Percentiles rank a stretch among this genome's conserved stretches.
These are phyloP conservation scores for Psophia crepitans DNA, from an alignment of 2,113 vertebrate genomes.

Conservation along the genomic window DNA sequence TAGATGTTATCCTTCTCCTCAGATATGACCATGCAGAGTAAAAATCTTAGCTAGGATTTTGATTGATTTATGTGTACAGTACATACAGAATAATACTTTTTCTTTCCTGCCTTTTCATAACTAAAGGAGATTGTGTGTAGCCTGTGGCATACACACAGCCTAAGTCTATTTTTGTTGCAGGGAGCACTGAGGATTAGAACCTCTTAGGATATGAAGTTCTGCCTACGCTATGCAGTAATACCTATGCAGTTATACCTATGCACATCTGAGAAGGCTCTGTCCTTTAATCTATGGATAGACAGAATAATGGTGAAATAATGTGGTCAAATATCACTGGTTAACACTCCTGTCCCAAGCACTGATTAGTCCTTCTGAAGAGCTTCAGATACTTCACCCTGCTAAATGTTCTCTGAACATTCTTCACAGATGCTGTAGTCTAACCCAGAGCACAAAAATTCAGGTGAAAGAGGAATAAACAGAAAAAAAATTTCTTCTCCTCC, in stretches of 20 bases:
- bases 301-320: not conserved
- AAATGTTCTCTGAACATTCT: not conserved
- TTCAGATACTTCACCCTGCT: not conserved
- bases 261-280: not conserved
- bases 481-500: not conserved
- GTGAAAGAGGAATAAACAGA: not conserved
- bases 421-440: not conserved
- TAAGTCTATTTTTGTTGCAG: not conserved
- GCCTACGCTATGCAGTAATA: not conserved
- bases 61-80: not conserved
- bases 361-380: not conserved
- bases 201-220: not conserved
- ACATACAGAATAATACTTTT: not conserved
- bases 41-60: not conserved
- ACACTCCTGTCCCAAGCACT: not conserved
- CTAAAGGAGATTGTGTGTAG: not conserved
- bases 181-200: not conserved
- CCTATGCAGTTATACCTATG: not conserved
- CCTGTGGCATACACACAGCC: not conserved
- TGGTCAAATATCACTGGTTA: not conserved
- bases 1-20: not conserved
- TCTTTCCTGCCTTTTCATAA: not conserved
- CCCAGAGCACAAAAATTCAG: not conserved
- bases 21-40: not conserved
- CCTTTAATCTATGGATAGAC: not conserved